Evolutionary conservation across 2,888 invertebrate species (phyloP).

Genomic region (Pollenia amentaria): DNA sequence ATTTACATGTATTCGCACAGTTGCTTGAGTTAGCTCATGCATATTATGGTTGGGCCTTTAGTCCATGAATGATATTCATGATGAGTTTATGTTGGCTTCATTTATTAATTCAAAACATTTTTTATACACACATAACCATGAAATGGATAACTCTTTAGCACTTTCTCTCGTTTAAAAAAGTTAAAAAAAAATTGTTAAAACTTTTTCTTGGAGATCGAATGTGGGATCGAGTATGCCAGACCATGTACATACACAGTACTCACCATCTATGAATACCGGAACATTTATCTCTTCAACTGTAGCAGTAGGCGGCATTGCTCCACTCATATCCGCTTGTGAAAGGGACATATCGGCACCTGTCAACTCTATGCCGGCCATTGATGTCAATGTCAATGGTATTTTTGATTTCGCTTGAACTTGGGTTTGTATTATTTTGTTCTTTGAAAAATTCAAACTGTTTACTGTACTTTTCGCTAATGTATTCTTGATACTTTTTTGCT

Average conservation of each 20-base stretch:
- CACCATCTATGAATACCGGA: constrained; percentile 84
- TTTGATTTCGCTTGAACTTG: constrained; percentile 40
- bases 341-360: constrained; percentile 81
- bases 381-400: constrained; percentile 77
- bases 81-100: constrained; percentile 59
- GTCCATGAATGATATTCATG: constrained; percentile 56
- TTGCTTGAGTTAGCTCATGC: no score
- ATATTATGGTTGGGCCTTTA: no score
- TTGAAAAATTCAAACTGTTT: constrained; percentile 49
- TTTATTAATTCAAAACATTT: constrained; percentile 55
- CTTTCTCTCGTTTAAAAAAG: constrained; percentile 46
- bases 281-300: constrained; percentile 84
- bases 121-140: constrained; percentile 72
- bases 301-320: constrained; percentile 83
- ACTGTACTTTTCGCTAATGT: constrained; percentile 56
- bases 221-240: constrained; percentile 52
- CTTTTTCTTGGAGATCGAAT: constrained; percentile 38
- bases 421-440: constrained; percentile 48
- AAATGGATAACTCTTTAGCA: constrained; percentile 41
- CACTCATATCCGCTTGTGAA: constrained; percentile 81
- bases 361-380: constrained; percentile 82
- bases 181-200: constrained; percentile 73
- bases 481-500: constrained; percentile 42
- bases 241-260: constrained; percentile 82
- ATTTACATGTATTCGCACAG: no score